These are phyloP conservation scores for Cheilosia soror DNA, from an alignment of 2,888 invertebrate species.

Conservation along the genomic window DNA sequence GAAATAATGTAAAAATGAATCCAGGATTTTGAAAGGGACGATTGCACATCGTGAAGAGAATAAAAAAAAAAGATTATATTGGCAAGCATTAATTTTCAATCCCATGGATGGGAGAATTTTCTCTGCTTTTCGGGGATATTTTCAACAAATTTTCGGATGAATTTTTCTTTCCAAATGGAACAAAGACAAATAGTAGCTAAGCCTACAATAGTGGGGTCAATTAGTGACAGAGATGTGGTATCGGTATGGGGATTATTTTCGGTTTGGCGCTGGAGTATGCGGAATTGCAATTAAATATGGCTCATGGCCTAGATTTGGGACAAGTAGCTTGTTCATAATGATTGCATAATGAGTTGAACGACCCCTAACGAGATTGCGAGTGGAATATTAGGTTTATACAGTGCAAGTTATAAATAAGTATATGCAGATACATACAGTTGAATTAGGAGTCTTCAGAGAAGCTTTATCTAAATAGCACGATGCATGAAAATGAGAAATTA, in stretches of 20 bases:
- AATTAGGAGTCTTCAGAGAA: no score
- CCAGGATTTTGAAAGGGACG: not conserved
- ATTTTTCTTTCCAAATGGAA: constrained; percentile 22
- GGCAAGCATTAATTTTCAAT: constrained; percentile 65
- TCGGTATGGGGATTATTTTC: constrained; percentile 1
- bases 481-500: no score
- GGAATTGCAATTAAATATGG: constrained; percentile 47
- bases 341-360: constrained; percentile 56
- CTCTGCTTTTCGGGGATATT: not conserved
- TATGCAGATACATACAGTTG: no score
- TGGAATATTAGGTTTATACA: no score
- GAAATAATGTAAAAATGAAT: constrained; percentile 31
- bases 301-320: constrained; percentile 58
- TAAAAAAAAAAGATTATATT: constrained; percentile 12
- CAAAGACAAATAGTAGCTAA: constrained; percentile 46
- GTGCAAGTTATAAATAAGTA: no score
- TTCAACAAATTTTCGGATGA: not conserved
- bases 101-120: constrained; percentile 21
- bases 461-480: no score
- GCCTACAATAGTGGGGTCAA: constrained; percentile 56
- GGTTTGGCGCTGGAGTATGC: constrained; percentile 1
- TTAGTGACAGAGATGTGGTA: constrained; percentile 42
- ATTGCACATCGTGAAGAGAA: not conserved
- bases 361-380: constrained; percentile 4
- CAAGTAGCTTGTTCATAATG: constrained; percentile 43